Percentiles rank a stretch among this genome's conserved stretches.
Evolutionary conservation across 1,140 invertebrate genomes (phyloP).

Genomic region (Mamestra configurata): DNA sequence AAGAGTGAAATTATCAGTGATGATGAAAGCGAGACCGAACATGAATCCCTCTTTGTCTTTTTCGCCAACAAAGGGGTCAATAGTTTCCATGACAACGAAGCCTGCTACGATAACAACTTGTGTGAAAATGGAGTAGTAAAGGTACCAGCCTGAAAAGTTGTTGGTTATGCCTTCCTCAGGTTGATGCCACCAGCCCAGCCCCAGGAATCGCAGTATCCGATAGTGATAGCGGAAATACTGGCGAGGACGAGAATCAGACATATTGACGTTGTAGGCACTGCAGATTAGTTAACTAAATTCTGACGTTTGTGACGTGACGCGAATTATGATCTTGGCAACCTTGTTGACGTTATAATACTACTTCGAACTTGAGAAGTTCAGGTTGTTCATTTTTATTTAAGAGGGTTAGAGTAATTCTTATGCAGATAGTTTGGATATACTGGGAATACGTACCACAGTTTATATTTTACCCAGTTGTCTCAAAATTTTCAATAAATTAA

Average conservation of each 20-base stretch:
- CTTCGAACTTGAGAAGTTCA: neutral
- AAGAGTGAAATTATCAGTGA: conserved; percentile 80
- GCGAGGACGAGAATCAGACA: conserved; percentile 59
- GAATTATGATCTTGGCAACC: too few species aligned
- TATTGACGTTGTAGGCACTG: neutral
- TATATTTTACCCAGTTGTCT: too few species aligned
- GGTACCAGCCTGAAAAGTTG: conserved; percentile 76
- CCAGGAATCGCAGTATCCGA: conserved; percentile 73
- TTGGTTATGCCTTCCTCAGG: conserved; percentile 74
- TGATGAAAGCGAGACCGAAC: conserved; percentile 83
- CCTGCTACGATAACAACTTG: conserved; percentile 78
- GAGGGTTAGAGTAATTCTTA: too few species aligned
- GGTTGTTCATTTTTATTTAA: too few species aligned
- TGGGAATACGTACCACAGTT: too few species aligned
- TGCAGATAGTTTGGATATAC: too few species aligned
- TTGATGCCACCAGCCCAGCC: conserved; percentile 84
- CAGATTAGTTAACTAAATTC: neutral
- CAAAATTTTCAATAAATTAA: too few species aligned
- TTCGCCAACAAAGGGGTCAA: conserved; percentile 81
- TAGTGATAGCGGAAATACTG: conserved; percentile 79
- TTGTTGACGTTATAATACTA: too few species aligned
- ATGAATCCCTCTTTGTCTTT: conserved; percentile 82
- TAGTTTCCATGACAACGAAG: conserved; percentile 80
- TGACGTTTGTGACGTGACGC: too few species aligned
- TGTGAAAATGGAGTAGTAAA: conserved; percentile 78